Evolutionary conservation across 2,888 invertebrate species (phyloP), one percentile per base, ranked within the genome.

Genomic region (Cryptops parisi): DNA sequence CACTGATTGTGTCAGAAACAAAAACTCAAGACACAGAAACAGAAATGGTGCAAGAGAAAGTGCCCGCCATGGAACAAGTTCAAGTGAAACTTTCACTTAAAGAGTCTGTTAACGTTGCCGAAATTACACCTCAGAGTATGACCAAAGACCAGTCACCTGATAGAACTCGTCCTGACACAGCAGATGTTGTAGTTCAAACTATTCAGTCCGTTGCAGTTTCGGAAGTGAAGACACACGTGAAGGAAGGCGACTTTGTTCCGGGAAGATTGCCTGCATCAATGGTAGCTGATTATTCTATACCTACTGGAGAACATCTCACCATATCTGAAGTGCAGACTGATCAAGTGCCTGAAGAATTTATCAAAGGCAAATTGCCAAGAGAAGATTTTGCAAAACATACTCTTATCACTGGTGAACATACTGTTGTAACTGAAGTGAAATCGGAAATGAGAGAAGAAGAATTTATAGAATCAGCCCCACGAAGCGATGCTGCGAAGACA

Each of bases 71-170:
- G 1, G 52, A 52, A 38, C 44, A 33, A 39, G 53, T 51, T 12
- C 21, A 19, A 12, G 33, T 47, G 19, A n/a, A 48, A 3, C 19
- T 57, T 9, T 44, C 50, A 24, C n/a, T 47, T 1, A n/a, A 56
- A 45, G 58, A 61, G 46, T 57, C 59, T 1, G 21, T 61, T 17
- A 54, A 52, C 12, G 54, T 60, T n/a, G 57, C 56, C n/a, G 58
- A 60, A 54, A 51, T 59, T 12, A 56, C 45, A 21, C 43, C 57
- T 6, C 55, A 57, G 43, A 58, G 53, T 6, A n/a, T 49, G 12
- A 47, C 54, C 27, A 55, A 41, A 53, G 57, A 54, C 38, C 54
- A 27, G 24, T 53, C 25, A 25, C 46, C 33, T 44, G 25, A 41
- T 39, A 57, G 48, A 53, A 38, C n/a, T 19, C 17, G 17, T 3